phyloP scores from a whole-genome alignment of 1,140 invertebrate species.

The Neotoxoptera formosana region DNA sequence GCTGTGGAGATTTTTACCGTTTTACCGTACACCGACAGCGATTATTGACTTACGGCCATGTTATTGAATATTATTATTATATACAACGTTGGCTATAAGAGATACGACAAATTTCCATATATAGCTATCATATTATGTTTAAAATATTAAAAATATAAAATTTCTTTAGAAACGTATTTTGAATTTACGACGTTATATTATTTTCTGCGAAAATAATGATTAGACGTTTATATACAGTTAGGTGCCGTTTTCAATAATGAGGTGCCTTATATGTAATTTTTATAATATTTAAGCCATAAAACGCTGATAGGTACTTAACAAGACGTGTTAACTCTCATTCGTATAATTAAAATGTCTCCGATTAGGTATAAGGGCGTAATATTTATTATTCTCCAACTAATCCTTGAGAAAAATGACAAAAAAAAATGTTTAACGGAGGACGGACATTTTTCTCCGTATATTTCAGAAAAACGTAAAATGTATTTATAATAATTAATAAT shows the following conservation, averaged over 20 bases:
- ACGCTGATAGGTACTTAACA: neutral
- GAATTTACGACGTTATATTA: neutral
- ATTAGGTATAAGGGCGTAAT: neutral
- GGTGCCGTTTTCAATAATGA: neutral
- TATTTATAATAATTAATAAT: neutral
- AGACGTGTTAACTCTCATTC: neutral
- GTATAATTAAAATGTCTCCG: neutral
- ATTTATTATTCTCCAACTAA: neutral
- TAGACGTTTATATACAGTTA: neutral
- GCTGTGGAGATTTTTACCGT: neutral
- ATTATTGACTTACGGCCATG: neutral
- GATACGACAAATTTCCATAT: neutral
- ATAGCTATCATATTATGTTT: neutral
- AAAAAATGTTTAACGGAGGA: neutral
- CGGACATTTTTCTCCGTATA: neutral
- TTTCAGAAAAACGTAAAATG: neutral
- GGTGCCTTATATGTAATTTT: neutral
- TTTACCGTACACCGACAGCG: neutral
- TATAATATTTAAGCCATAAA: neutral
- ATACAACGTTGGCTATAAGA: neutral
- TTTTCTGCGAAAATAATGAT: neutral
- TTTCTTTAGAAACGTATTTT: neutral
- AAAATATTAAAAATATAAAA: neutral
- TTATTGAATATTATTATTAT: neutral
- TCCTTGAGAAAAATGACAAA: neutral